Conservation (phyloP, 2,113 vertebrate species). For the Ginglymostoma cirratum region DNA sequence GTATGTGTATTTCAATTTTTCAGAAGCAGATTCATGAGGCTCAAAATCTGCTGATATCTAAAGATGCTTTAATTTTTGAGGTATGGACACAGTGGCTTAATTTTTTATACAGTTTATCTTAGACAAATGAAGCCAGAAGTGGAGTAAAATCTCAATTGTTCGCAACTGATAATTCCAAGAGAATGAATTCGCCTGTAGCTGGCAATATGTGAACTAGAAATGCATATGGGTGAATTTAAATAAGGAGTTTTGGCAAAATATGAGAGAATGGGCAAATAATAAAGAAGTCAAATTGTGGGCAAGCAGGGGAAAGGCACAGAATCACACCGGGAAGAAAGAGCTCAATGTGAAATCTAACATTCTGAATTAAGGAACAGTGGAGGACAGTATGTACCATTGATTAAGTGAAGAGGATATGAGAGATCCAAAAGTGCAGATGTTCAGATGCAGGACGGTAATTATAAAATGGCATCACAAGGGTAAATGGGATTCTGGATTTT, state of each 20-base stretch:
- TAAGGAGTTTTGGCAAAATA: background rate
- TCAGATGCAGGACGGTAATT: background rate
- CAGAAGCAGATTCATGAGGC: conserved; percentile 33
- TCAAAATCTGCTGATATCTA: conserved; percentile 27
- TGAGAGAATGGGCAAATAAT: background rate
- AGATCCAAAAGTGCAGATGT: background rate
- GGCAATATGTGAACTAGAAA: background rate
- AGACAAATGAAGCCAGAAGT: background rate
- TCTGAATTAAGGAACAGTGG: background rate
- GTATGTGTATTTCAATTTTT: background rate
- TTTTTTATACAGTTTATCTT: background rate
- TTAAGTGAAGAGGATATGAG: background rate
- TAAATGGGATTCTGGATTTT: background rate
- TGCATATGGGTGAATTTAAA: background rate
- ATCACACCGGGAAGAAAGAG: background rate
- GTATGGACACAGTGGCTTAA: background rate
- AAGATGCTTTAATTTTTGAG: conserved; percentile 30
- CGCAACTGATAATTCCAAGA: background rate
- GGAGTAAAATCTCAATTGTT: background rate
- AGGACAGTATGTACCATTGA: background rate
- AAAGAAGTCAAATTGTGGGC: background rate
- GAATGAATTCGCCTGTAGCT: background rate
- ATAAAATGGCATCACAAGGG: background rate
- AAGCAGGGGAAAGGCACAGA: background rate
- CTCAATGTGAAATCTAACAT: background rate